Percentiles rank a stretch among this genome's conserved stretches.
These are phyloP conservation scores for Gibbula magus DNA, from an alignment of 2,888 invertebrate species.

Conservation along the genomic window DNA sequence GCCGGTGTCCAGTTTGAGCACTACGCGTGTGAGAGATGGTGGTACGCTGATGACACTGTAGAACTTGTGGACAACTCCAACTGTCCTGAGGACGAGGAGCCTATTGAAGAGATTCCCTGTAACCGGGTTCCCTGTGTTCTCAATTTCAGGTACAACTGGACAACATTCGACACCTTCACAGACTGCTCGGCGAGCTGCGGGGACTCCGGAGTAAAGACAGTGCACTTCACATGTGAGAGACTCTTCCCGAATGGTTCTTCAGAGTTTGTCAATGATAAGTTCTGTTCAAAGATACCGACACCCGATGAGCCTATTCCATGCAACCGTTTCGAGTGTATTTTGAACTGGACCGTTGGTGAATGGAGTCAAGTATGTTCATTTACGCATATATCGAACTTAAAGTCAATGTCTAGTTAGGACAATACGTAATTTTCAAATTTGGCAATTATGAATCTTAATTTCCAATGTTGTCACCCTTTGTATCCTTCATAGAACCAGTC, in stretches of 20 bases:
- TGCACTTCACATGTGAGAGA: constrained; percentile 43
- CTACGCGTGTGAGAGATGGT: constrained; percentile 42
- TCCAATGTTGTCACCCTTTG: too few species aligned
- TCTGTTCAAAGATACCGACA: constrained; percentile 36
- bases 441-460: too few species aligned
- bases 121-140: constrained; percentile 42
- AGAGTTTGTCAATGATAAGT: constrained; percentile 31
- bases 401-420: too few species aligned
- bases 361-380: constrained; percentile 17
- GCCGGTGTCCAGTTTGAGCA: constrained; percentile 42
- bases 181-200: constrained; percentile 58
- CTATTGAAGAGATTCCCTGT: constrained; percentile 38
- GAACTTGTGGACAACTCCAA: constrained; percentile 32
- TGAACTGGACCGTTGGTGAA: constrained; percentile 26
- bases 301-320: constrained; percentile 38
- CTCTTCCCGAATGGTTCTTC: constrained; percentile 17
- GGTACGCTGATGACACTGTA: constrained; percentile 19
- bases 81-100: constrained; percentile 37
- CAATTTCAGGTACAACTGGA: constrained; percentile 53
- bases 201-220: constrained; percentile 42
- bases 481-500: too few species aligned
- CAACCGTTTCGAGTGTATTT: constrained; percentile 45
- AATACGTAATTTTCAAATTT: too few species aligned
- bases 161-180: constrained; percentile 52
- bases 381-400: not conserved